Evolutionary conservation across 2,888 invertebrate genomes (phyloP).

Genomic region (Eupeodes latifasciatus): DNA sequence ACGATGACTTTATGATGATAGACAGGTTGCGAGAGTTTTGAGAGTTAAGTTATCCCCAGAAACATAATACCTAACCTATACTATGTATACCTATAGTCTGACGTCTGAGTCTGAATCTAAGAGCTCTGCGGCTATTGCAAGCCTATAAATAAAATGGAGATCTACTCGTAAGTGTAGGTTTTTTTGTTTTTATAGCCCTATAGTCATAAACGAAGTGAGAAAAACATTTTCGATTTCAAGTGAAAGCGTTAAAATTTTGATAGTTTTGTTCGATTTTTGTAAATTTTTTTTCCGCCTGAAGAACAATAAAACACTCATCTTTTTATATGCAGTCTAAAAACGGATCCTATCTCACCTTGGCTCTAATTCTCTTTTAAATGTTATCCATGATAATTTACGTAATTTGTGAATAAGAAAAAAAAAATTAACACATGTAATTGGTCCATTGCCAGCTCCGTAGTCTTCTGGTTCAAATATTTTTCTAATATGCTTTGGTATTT

Average conservation of each 20-base stretch:
- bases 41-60: constrained; percentile 22
- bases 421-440: too few species aligned
- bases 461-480: neutral
- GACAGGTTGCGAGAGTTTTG: constrained; percentile 54
- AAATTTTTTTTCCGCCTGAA: neutral
- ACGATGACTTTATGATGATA: constrained; percentile 62
- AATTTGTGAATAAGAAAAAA: too few species aligned
- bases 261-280: neutral
- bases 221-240: neutral
- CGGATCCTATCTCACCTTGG: neutral
- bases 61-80: constrained; percentile 30
- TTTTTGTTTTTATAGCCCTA: constrained; percentile 5
- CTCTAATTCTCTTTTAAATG: neutral
- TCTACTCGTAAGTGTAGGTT: neutral
- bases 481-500: neutral
- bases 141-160: neutral
- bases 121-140: neutral
- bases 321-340: neutral
- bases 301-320: neutral
- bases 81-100: neutral
- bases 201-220: neutral
- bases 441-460: too few species aligned
- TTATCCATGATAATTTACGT: too few species aligned
- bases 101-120: neutral
- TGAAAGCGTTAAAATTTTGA: constrained; percentile 30